Evolutionary conservation across 1,140 invertebrate species (phyloP), one percentile per base, ranked within the genome.

Genomic region (Mercenaria mercenaria): DNA sequence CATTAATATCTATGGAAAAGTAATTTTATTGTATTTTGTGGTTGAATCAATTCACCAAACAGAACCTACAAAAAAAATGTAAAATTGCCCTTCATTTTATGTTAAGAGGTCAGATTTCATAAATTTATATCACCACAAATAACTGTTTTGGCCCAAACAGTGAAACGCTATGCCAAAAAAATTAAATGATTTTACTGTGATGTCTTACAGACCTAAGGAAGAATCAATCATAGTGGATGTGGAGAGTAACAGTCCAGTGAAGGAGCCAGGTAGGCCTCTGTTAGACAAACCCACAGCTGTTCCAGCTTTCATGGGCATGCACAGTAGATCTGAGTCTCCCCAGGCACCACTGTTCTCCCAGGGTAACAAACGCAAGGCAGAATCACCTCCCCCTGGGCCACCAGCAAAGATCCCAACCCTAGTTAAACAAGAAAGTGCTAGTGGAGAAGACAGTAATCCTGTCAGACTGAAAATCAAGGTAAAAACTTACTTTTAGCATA

Each of bases 391-490:
- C 26, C 11, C 13, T 10, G 50, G 18, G 0, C 69, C 67, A 29
- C 47, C 69, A 20, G 18, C 56, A 18, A 83, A 89, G 41, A 10
- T 83, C 26, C 37, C 81, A 0, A 74, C 64, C 1, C 41, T 77
- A 0, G 13, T 61, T 6, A 76, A 82, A 81, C 67, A 69, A 23
- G 80, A 72, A 11, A 88, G 86, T 72, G 18, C 32, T n/a, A 26
- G 20, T 11, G 61, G 50, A 0, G 64, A 82, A 20, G 64, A 67
- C 23, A 67, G 74, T 15, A 72, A 79, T 13, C 26, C 74, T 34
- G 59, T 74, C 20, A 82, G 47, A 29, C 34, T 89, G 4, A 87
- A 72, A 39, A 76, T 91, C 13, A 77, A 50, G 74, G 72, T 80
- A 86, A 8, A n/a, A n/a, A n/a, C n/a, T n/a, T n/a, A n/a, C n/a